Evolutionary conservation across 1,140 invertebrate genomes (phyloP).

Genomic region (Brachionus paranguensis): DNA sequence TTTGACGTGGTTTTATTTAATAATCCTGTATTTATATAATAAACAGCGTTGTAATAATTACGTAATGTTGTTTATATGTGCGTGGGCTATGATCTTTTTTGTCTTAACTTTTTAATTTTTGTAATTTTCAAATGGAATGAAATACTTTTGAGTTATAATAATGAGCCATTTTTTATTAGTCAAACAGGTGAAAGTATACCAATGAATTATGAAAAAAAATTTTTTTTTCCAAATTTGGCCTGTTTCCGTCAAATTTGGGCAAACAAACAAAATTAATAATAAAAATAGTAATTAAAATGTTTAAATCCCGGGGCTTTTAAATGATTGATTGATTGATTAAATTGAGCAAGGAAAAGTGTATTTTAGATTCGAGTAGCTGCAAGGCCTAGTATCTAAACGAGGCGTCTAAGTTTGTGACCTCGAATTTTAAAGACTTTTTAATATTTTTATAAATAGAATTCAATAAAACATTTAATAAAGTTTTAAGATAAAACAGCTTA

Average conservation of each 20-base stretch:
- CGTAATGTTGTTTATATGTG: background rate
- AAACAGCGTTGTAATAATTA: background rate
- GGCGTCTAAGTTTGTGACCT: no score
- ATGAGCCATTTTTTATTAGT: background rate
- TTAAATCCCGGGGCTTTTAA: background rate
- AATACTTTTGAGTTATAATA: background rate
- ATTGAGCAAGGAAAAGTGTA: background rate
- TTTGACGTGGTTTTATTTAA: background rate
- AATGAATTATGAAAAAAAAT: background rate
- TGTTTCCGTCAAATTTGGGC: background rate
- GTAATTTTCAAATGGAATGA: background rate
- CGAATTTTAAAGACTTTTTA: no score
- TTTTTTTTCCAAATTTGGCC: background rate
- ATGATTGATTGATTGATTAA: background rate
- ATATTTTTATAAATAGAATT: background rate
- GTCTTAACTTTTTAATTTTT: background rate
- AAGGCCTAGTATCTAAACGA: background rate
- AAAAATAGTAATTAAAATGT: background rate
- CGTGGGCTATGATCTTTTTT: background rate
- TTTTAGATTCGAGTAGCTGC: background rate
- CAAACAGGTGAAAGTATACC: background rate
- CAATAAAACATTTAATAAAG: background rate
- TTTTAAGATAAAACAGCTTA: no score
- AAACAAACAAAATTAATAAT: background rate
- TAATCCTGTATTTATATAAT: background rate